Evolutionary conservation across 2,113 vertebrate species (phyloP).

Genomic region (Plestiodon gilberti): DNA sequence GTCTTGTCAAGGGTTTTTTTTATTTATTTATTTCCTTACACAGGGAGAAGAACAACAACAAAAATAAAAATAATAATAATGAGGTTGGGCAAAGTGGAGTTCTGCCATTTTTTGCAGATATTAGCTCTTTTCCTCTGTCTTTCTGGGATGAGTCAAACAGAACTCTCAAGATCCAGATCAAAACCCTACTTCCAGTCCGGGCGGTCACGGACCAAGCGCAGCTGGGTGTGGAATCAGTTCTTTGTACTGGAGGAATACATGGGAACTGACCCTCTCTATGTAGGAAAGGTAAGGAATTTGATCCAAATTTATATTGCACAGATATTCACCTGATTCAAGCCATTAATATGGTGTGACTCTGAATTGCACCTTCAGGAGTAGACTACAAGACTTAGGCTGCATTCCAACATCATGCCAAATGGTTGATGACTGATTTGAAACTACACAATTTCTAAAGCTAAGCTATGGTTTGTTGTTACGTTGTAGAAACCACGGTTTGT

Average conservation of each 20-base stretch:
- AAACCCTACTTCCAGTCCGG: slow-evolving; percentile 80
- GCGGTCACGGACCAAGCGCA: slow-evolving; percentile 88
- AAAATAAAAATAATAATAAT: slow-evolving; percentile 57
- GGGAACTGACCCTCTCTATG: slow-evolving; percentile 94
- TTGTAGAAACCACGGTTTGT: too few species aligned
- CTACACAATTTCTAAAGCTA: too few species aligned
- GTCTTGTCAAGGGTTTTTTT: slow-evolving; percentile 72
- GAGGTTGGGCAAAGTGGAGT: slow-evolving; percentile 81
- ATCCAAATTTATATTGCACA: slow-evolving; percentile 27
- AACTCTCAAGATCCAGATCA: slow-evolving; percentile 79
- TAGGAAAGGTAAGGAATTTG: slow-evolving; percentile 90
- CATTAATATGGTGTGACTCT: not conserved
- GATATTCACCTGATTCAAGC: not conserved
- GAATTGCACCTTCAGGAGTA: not conserved
- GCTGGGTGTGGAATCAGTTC: slow-evolving; percentile 99
- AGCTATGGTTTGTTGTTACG: too few species aligned
- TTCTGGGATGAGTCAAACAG: slow-evolving; percentile 83
- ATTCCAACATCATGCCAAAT: too few species aligned
- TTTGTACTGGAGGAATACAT: slow-evolving; percentile 98
- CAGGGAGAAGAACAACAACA: slow-evolving; percentile 55
- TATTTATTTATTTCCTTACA: slow-evolving; percentile 53
- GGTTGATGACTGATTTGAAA: too few species aligned
- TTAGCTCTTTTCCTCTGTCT: slow-evolving; percentile 84
- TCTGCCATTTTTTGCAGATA: slow-evolving; percentile 84
- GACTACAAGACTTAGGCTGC: too few species aligned